Conservation (phyloP, 2,113 vertebrate species). For the Rynchops niger region DNA sequence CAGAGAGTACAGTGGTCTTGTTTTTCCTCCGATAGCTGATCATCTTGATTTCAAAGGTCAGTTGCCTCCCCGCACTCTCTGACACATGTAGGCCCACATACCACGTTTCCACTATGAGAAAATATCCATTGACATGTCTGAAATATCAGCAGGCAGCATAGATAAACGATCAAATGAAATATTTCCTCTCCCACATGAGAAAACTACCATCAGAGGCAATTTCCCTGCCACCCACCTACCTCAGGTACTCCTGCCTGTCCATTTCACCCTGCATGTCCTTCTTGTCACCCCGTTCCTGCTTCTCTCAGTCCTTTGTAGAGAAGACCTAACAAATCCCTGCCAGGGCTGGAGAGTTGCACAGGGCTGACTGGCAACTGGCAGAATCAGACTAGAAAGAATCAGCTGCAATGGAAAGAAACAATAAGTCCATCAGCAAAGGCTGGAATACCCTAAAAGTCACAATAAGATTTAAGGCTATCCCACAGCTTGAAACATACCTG, state of each 20-base stretch:
- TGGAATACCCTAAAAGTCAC: background rate
- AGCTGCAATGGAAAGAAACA: background rate
- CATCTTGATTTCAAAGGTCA: background rate
- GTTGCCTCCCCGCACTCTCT: background rate
- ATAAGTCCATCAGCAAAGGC: background rate
- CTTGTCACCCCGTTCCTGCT: background rate
- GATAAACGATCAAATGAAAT: background rate
- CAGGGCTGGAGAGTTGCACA: background rate
- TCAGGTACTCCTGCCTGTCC: background rate
- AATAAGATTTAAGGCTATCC: background rate
- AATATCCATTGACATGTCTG: background rate
- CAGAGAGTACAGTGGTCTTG: background rate
- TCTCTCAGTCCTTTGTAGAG: background rate
- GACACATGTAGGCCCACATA: background rate
- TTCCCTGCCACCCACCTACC: background rate
- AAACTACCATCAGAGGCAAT: background rate
- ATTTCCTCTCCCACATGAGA: fast-evolving
- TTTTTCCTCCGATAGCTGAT: background rate
- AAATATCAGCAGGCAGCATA: background rate
- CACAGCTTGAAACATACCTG: background rate
- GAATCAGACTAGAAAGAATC: background rate
- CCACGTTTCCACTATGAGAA: background rate
- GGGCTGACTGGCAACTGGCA: background rate
- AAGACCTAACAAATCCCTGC: background rate
- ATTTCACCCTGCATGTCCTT: background rate